Percentiles rank a stretch among this genome's conserved stretches.
Evolutionary conservation across 2,797 vertebrate genomes (phyloP).

Genomic region (Semotilus atromaculatus): DNA sequence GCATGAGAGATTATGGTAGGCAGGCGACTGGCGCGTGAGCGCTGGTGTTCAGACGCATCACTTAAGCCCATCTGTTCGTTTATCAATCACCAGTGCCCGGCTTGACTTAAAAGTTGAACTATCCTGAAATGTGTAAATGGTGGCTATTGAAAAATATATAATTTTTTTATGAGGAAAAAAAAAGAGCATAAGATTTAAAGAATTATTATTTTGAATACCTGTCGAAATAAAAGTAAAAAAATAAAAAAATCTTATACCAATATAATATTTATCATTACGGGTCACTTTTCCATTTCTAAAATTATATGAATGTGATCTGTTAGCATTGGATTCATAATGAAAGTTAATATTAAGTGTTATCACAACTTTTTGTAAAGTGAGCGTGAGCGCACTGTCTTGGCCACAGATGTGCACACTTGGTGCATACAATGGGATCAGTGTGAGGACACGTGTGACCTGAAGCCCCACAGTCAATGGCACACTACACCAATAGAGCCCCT

Average conservation of each 20-base stretch:
- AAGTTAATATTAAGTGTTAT: background rate
- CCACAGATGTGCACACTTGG: constrained; percentile 69
- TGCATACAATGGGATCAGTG: constrained; percentile 80
- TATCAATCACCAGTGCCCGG: constrained; percentile 60
- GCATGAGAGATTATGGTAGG: constrained; percentile 71
- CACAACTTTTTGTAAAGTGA: constrained; percentile 15
- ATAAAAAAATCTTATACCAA: background rate
- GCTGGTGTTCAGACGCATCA: constrained; percentile 76
- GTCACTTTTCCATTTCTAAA: background rate
- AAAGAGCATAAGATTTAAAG: background rate
- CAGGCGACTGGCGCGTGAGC: constrained; percentile 72
- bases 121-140: constrained; percentile 53
- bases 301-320: too few relatives aligned
- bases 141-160: background rate
- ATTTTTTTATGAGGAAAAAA: background rate
- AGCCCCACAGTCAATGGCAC: constrained; percentile 72
- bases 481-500: constrained; percentile 71
- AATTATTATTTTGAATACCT: background rate
- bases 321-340: background rate
- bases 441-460: constrained; percentile 79
- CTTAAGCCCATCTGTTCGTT: constrained; percentile 75
- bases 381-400: constrained; percentile 28
- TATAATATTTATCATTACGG: background rate
- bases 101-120: constrained; percentile 63
- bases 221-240: background rate